Evolutionary conservation across 2,888 invertebrate species (phyloP).

Genomic region (Dryadula phaetusa): DNA sequence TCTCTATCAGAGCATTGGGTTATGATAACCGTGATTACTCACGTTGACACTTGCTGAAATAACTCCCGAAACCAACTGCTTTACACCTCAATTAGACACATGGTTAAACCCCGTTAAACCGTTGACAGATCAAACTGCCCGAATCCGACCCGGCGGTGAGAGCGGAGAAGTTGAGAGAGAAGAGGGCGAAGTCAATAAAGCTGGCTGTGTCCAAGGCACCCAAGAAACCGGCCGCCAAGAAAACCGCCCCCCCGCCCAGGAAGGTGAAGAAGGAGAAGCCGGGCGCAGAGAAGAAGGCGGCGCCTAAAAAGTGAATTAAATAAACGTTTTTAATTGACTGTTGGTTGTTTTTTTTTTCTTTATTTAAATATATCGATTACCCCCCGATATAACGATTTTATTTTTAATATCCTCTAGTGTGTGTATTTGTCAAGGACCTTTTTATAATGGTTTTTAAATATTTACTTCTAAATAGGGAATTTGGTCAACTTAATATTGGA

Average conservation of each 20-base stretch:
- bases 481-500: no score
- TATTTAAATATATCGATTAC: no score
- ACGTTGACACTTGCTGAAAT: conserved; percentile 78
- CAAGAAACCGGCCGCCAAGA: conserved; percentile 78
- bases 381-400: no score
- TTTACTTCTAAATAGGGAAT: no score
- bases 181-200: conserved; percentile 78
- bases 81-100: neutral
- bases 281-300: conserved; percentile 48
- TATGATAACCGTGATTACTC: conserved; percentile 79
- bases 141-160: conserved; percentile 74
- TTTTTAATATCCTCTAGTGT: no score
- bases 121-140: conserved; percentile 75
- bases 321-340: conserved; percentile 48
- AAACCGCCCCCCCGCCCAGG: conserved; percentile 72
- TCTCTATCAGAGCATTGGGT: conserved; percentile 82
- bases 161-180: conserved; percentile 78
- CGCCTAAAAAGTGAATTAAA: conserved; percentile 60
- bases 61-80: no score
- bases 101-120: neutral
- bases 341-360: conserved; percentile 38
- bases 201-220: conserved; percentile 81
- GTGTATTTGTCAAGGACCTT: no score
- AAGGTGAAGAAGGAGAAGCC: conserved; percentile 51
- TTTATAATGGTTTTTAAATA: no score